Evolutionary conservation across 2,113 vertebrate genomes (phyloP), one percentile per base, ranked within the genome.

Genomic region (Motacilla alba): DNA sequence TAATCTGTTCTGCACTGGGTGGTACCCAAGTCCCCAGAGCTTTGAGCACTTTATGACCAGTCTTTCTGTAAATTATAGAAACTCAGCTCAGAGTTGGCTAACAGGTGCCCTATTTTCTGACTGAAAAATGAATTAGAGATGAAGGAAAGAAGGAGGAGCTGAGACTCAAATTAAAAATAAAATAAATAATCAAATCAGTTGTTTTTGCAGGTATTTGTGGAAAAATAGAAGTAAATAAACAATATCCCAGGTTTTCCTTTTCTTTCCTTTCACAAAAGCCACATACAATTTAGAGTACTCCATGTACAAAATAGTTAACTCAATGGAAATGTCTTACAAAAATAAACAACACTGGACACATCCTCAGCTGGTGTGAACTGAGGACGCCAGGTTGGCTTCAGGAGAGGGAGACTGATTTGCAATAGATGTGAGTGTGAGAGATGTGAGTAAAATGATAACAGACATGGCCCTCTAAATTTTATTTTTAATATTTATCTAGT

Each of bases 1-100:
- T 96, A 92, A 98, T 98, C 88, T 88, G 95, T 97, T 98, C 96
- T 98, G 95, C 93, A 72, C 67, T 97, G 88, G 95, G 95, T 90
- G 93, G 93, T 98, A 82, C 90, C 86, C 94, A 96, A 76, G 89
- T 93, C 90, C 79, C 76, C 88, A 68, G 90, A 97, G 95, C 81
- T 93, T 81, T 91, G 83, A 96, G 69, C 46, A 87, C 83, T 96
- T 95, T 85, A 85, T 95, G 88, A 77, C 53, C 64, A 94, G 26
- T 31, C 59, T 89, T 89, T 96, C 52, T 94, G 86, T 81, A 96
- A 96, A 93, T 84, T 95, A 83, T 4, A 94, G 55, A 94, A 94
- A 95, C 22, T 95, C 49, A 47, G 41, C 64, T 93, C 90, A 96
- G 95, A 97, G 93, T 95, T 97, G 93, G 83, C 70, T 96, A 88